These are phyloP conservation scores for Drosophila bipectinata DNA, from an alignment of 1,140 invertebrate species.

Conservation along the genomic window DNA sequence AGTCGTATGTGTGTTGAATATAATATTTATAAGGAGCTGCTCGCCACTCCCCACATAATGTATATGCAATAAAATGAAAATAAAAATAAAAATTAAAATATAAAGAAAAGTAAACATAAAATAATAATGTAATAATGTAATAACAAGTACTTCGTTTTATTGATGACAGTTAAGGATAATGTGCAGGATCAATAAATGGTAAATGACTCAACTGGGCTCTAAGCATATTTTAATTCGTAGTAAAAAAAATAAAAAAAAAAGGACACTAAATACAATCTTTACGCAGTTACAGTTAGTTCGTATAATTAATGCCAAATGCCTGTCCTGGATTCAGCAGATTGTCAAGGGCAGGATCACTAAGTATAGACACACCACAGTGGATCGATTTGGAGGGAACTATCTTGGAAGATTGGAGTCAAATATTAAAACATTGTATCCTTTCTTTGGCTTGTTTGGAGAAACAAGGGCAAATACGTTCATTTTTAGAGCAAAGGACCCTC, in stretches of 20 bases:
- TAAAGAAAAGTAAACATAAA: too few relatives aligned
- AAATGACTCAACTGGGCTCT: constrained; percentile 36
- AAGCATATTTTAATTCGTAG: constrained; percentile 25
- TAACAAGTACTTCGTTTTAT: constrained; percentile 26
- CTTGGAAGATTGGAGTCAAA: not conserved
- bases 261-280: constrained; percentile 31
- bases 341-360: constrained; percentile 22
- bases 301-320: constrained; percentile 3
- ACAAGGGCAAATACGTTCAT: constrained; percentile 10
- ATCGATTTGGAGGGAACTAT: constrained; percentile 5
- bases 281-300: constrained; percentile 15
- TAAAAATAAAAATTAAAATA: constrained; percentile 15
- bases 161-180: constrained; percentile 3
- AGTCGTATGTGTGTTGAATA: constrained; percentile 43
- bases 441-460: not conserved
- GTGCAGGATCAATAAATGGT: constrained; percentile 20
- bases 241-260: constrained; percentile 40
- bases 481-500: constrained; percentile 1
- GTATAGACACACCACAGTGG: constrained; percentile 2
- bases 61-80: constrained; percentile 49
- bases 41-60: constrained; percentile 38
- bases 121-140: constrained; percentile 19
- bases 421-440: not conserved
- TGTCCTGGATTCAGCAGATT: constrained; percentile 32
- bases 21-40: constrained; percentile 23